phyloP scores from a whole-genome alignment of 30 jellyfish, hydroid and myxozoan genomes.

The Phacellophora camtschatica region DNA sequence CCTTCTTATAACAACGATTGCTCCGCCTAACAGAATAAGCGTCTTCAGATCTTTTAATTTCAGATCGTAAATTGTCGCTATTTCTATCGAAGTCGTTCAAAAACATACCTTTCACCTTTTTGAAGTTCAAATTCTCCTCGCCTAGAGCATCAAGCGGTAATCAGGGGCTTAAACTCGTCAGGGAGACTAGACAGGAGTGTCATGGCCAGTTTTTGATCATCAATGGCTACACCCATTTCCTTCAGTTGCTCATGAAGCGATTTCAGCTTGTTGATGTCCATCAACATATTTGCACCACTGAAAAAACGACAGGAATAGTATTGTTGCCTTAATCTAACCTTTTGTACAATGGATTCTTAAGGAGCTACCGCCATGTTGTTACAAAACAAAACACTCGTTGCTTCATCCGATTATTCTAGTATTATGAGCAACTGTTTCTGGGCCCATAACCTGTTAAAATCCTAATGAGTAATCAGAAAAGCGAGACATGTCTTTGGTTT shows the following conservation, averaged over 20 bases:
- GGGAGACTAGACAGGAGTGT: slow-evolving; percentile 6
- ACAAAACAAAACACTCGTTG: background rate
- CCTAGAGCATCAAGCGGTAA: slow-evolving; percentile 44
- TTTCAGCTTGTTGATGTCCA: slow-evolving; percentile 24
- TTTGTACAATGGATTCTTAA: slow-evolving; percentile 19
- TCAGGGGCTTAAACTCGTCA: background rate
- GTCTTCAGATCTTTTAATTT: background rate
- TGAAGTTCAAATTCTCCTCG: slow-evolving; percentile 2
- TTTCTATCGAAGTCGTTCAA: slow-evolving; percentile 15
- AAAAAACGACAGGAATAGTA: slow-evolving; percentile 12
- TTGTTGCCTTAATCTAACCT: slow-evolving; percentile 15
- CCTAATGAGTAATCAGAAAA: slow-evolving; percentile 6
- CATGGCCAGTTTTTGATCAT: slow-evolving; percentile 45
- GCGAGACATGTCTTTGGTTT: too few relatives aligned
- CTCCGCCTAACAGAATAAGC: background rate
- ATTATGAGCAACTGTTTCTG: background rate
- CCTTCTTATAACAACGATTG: too few relatives aligned
- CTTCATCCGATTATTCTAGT: background rate
- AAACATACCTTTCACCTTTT: slow-evolving; percentile 43
- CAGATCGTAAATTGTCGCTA: background rate
- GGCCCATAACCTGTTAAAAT: slow-evolving; percentile 61
- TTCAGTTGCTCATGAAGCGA: slow-evolving; percentile 42
- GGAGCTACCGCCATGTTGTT: slow-evolving; percentile 7
- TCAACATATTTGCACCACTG: slow-evolving; percentile 46
- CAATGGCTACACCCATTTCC: slow-evolving; percentile 35